phyloP scores from a whole-genome alignment of 2,797 vertebrate species.

The Eutrigla gurnardus region DNA sequence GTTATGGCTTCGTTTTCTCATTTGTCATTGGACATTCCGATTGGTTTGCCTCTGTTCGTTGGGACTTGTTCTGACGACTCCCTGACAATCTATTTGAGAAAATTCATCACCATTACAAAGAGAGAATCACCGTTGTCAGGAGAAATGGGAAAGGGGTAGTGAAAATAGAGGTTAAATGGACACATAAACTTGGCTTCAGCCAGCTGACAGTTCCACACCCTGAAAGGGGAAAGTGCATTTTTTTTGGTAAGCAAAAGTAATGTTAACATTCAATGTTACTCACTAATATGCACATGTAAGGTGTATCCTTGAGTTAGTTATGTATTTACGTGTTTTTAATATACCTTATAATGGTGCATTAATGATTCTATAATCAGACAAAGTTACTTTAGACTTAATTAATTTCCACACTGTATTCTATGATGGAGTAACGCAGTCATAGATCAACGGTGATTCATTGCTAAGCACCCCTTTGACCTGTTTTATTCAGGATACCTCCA shows the following conservation, averaged over 20 bases:
- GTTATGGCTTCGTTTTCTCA: conserved; percentile 48
- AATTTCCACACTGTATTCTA: not conserved
- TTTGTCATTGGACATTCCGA: conserved; percentile 57
- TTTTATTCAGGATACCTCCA: conserved; percentile 14
- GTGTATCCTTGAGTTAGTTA: not conserved
- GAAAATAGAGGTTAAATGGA: conserved; percentile 11
- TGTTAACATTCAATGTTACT: not conserved
- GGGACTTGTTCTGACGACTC: conserved; percentile 53
- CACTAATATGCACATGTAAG: not conserved
- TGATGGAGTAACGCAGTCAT: not conserved
- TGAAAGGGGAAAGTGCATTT: not conserved
- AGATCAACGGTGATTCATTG: not conserved
- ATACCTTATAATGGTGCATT: too few relatives aligned
- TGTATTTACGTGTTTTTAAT: not conserved
- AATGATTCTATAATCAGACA: too few relatives aligned
- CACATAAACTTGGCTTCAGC: not conserved
- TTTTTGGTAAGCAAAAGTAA: not conserved
- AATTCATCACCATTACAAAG: conserved; percentile 37
- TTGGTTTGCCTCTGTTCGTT: conserved; percentile 40
- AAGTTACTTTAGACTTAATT: not conserved
- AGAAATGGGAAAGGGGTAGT: not conserved
- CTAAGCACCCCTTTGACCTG: not conserved
- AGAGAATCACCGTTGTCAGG: not conserved
- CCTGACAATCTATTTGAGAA: conserved; percentile 4
- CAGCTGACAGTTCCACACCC: not conserved